These are phyloP conservation scores for Silvanus unidentatus DNA, from an alignment of 2,888 invertebrate species.

Conservation along the genomic window DNA sequence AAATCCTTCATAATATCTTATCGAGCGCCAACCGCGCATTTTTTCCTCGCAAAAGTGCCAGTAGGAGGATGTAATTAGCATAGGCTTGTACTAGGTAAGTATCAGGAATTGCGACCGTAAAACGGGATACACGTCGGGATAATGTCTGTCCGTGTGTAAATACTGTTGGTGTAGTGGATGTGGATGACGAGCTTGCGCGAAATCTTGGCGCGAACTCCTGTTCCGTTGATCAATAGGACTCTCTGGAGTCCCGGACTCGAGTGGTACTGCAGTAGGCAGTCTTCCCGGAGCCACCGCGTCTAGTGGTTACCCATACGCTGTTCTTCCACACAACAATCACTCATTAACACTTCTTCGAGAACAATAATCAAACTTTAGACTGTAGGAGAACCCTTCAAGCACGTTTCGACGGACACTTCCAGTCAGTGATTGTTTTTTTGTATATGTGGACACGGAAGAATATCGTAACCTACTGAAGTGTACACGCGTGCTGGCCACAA, in stretches of 20 bases:
- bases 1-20: no score
- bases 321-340: conserved; percentile 28
- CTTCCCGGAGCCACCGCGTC: conserved; percentile 37
- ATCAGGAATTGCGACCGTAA: conserved; percentile 2
- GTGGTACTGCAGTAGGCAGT: conserved; percentile 37
- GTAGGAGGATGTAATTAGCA: no score
- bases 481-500: background rate
- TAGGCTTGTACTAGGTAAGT: conserved; percentile 19
- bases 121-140: conserved; percentile 10
- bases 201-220: conserved; percentile 36
- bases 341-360: conserved; percentile 13
- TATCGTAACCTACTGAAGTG: no score
- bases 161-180: background rate
- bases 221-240: conserved; percentile 33
- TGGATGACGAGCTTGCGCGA: conserved; percentile 28
- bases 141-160: background rate
- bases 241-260: conserved; percentile 36
- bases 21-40: no score
- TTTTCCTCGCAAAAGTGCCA: no score
- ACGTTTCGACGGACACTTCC: no score
- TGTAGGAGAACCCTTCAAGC: background rate
- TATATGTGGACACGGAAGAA: no score
- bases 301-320: conserved; percentile 28
- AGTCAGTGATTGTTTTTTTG: no score
- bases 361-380: conserved; percentile 16